Base-by-base conservation (phyloP, 2,888 invertebrate genomes). In the Pristionchus fissidentatus region DNA sequence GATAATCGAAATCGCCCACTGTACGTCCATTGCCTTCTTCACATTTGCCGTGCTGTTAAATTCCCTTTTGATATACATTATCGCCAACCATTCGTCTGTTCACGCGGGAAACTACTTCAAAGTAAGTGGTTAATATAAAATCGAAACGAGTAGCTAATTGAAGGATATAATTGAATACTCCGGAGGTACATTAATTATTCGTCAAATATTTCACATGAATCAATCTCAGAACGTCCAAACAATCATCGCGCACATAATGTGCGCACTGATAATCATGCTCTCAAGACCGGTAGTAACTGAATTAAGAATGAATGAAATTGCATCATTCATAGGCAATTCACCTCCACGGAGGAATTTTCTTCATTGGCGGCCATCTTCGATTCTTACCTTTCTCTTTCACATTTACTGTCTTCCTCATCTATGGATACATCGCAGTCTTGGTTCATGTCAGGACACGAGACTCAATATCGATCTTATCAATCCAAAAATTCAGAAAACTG, bases 61-160 rank as follows among this genome's bases (percentile, higher is more conserved):
- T 75, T 13, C 10, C 8, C 26, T 49, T 26, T 26, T 75, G 4
- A 75, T 75, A 43, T 75, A 75, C 26, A 46, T 46, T 8, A 75
- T 75, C 46, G 46, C 26, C 10, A 19, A 26, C 10, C 75, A 75
- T 46, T 75, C 75, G 15, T 75, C 75, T 10, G 7, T 29, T 13
- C 46, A 75, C 32, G 26, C 75, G 26, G 75, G 75, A 5, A 32
- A 26, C 7, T 75, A 75, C 26, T 75, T 38, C 75, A 75, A 75
- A 46, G 75, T 75, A n/a, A 75, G 75, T 8, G n/a, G n/a, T n/a
- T n/a, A n/a, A n/a, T n/a, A n/a, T n/a, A n/a, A n/a, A n/a, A n/a
- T n/a, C n/a, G n/a, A n/a, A n/a, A n/a, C n/a, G n/a, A n/a, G n/a
- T n/a, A n/a, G n/a, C n/a, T n/a, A n/a, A n/a, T n/a, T n/a, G n/a